Percentiles rank a stretch among this genome's conserved stretches.
Evolutionary conservation across 35 echinoderm and acorn worm genomes (phyloP).

Genomic region (Anneissia japonica): DNA sequence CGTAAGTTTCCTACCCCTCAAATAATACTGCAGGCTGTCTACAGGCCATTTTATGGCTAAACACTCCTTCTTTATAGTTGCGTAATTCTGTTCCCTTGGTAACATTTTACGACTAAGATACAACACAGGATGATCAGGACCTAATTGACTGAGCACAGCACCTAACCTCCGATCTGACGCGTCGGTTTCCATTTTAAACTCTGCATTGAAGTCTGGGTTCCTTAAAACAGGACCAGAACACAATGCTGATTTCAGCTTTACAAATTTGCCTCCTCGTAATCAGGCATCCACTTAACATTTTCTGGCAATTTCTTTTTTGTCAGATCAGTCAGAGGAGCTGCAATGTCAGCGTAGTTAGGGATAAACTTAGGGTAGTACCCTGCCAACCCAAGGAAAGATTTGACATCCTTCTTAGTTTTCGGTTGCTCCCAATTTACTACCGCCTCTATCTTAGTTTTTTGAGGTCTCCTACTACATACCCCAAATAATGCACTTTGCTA

Average conservation of each 20-base stretch:
- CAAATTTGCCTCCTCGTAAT: conserved; percentile 34
- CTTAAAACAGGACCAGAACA: background rate
- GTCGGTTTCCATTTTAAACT: conserved; percentile 7
- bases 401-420: conserved; percentile 26
- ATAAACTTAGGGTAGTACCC: conserved; percentile 45
- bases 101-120: background rate
- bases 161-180: conserved; percentile 5
- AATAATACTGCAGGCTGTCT: background rate
- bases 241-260: background rate
- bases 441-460: background rate
- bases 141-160: conserved; percentile 15
- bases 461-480: conserved; percentile 33
- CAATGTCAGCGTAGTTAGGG: conserved; percentile 45
- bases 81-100: background rate
- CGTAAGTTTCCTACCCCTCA: conserved; percentile 9
- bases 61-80: background rate
- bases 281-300: conserved; percentile 23
- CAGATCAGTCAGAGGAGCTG: conserved; percentile 31
- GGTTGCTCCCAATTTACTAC: background rate
- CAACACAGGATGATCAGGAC: background rate
- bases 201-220: background rate
- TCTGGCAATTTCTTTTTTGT: conserved; percentile 33
- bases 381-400: conserved; percentile 18
- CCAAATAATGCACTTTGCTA: conserved; percentile 29
- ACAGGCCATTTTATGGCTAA: background rate